Evolutionary conservation across 2,888 invertebrate species (phyloP), one percentile per base, ranked within the genome.

Genomic region (Ophion ventricosus): DNA sequence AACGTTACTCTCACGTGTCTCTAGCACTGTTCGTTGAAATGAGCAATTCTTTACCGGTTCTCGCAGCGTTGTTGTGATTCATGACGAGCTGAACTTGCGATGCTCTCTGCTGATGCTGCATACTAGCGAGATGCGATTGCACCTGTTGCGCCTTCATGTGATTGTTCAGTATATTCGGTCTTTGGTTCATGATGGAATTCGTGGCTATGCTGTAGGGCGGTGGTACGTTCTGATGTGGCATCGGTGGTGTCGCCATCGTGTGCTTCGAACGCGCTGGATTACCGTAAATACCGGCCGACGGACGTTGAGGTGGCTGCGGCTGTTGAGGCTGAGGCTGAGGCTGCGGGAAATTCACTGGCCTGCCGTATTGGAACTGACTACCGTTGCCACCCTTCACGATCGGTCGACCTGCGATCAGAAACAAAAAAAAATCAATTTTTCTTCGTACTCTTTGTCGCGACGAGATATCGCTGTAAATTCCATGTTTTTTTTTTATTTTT

Each of bases 341-440:
- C 66, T 90, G 93, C 49, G 81, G 80, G 54, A 80, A 91, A 84
- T 92, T 92, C 43, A 89, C 76, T 43, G 90, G 90, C 70, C 90
- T 90, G 73, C 89, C 90, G 77, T 92, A 92, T 64, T 91, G 92
- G 74, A 89, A 92, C 78, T 92, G 92, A 88, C 87, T 91, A 70
- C 87, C 87, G 49, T 92, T 90, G 87, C 94, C 94, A 17, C 95
- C 95, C 91, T 95, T 95, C 54, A 95, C 95, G 85, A 95, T 95
- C 61, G 95, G 94, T 87, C 95, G 94, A 87, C 95, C 95, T 92
- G 88, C 49, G 49, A 49, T 17, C 49, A 49, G 3, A 14, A n/a
- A n/a, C n/a, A n/a, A n/a, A n/a, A n/a, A n/a, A 35, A 66, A 56
- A 74, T 54, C 25, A 1, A 25, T 57, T 73, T 67, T 43, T 20